Evolutionary conservation across 2,113 vertebrate species (phyloP), one percentile per base, ranked within the genome.

Genomic region (Jaculus jaculus): DNA sequence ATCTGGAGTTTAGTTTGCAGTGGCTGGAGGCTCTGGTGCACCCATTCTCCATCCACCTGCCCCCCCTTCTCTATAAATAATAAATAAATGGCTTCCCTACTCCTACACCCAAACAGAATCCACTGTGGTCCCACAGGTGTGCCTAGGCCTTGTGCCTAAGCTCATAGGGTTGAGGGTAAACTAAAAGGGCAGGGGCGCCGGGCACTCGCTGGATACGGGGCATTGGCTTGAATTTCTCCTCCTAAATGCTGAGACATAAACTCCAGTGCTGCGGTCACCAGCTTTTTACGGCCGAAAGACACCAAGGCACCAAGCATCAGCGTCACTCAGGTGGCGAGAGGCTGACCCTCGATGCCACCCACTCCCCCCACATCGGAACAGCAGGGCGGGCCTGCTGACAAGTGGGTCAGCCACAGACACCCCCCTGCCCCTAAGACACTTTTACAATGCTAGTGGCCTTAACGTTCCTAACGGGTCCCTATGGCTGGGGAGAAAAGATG

Each of bases 71-170:
- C n/a, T n/a, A n/a, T n/a, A n/a, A n/a, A n/a, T n/a, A n/a, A n/a
- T n/a, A n/a, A n/a, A n/a, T n/a, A n/a, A 34, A 66, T 77, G 42
- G 86, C 32, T 88, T 80, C 47, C 58, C n/a, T 66, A 72, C 42
- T 63, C 74, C 24, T 71, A 94, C 83, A 61, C 61, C 75, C 54
- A 93, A 89, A 75, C 65, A 61, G 90, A 91, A 86, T 39, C 8
- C 71, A 84, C 15, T 1, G 34, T 34, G 78, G 85, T 65, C 90
- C 77, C n/a, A 32, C 12, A 61, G 65, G 21, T 83, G 32, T 72
- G 61, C 58, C 79, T 84, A 39, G 8, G 47, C 47, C 68, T 87
- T 30, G 65, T 80, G 32, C n/a, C n/a, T n/a, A 68, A 80, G 80
- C 72, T 87, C 89, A 69, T 42, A 51, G 54, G 77, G 77, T 47